These are phyloP conservation scores for Prolemur simus DNA, from an alignment of 2,113 vertebrate genomes.

Conservation along the genomic window DNA sequence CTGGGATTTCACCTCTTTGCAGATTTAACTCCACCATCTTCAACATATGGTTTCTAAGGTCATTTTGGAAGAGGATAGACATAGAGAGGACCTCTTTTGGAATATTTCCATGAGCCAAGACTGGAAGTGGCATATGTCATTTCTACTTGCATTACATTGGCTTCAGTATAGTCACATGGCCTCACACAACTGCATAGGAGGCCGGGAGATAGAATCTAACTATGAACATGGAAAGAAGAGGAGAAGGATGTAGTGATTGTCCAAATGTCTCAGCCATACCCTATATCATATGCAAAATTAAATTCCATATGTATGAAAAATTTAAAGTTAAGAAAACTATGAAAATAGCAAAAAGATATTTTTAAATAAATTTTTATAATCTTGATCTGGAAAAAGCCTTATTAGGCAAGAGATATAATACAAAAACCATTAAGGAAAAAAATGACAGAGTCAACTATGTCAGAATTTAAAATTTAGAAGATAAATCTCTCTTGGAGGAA, in stretches of 20 bases:
- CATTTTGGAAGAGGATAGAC: not conserved
- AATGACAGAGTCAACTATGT: not conserved
- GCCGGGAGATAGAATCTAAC: not conserved
- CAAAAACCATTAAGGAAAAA: not conserved
- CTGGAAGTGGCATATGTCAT: not conserved
- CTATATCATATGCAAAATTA: not conserved
- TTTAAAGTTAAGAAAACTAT: not conserved
- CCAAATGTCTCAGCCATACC: not conserved
- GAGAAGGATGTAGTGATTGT: not conserved
- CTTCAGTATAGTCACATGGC: not conserved
- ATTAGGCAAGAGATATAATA: not conserved
- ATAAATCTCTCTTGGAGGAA: not conserved
- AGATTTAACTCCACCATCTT: not conserved
- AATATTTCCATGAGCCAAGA: not conserved
- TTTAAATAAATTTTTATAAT: not conserved
- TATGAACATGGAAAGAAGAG: not conserved
- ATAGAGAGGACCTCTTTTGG: not conserved
- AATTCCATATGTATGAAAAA: not conserved
- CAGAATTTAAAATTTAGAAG: conserved; percentile 22
- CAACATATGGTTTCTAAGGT: not conserved
- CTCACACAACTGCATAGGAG: not conserved
- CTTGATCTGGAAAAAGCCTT: not conserved
- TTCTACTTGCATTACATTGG: not conserved
- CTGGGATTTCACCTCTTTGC: not conserved
- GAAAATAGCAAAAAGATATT: not conserved